Evolutionary conservation across 1,140 invertebrate genomes (phyloP).

Genomic region (Tetranychus cinnabarinus): DNA sequence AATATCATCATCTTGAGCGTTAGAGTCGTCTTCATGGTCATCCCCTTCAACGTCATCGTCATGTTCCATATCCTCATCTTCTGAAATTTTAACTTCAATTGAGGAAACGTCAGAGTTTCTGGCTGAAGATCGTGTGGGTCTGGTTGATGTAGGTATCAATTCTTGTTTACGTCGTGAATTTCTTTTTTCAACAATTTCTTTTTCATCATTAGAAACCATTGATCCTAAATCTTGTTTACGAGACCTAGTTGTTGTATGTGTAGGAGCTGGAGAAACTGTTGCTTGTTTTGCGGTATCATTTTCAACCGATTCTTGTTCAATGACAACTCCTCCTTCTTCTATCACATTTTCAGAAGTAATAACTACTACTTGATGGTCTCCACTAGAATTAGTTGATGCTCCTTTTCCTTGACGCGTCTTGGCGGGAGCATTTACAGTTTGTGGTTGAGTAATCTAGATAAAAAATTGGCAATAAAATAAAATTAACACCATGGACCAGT

Average conservation of each 20-base stretch:
- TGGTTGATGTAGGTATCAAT: background rate
- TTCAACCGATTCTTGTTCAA: background rate
- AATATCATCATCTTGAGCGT: background rate
- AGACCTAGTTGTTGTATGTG: background rate
- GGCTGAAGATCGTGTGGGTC: background rate
- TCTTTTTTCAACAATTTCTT: too few relatives aligned
- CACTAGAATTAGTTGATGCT: background rate
- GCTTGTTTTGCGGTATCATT: background rate
- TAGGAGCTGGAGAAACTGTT: background rate
- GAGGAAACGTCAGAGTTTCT: background rate
- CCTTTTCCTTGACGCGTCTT: background rate
- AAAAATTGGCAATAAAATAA: too few relatives aligned
- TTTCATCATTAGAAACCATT: background rate
- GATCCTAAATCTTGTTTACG: background rate
- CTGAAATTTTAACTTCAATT: background rate
- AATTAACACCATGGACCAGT: background rate
- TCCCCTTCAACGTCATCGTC: conserved; percentile 6
- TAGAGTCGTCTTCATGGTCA: conserved; percentile 12
- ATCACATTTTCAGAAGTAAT: background rate
- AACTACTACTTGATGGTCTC: background rate
- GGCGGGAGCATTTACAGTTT: too few relatives aligned
- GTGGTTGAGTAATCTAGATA: too few relatives aligned
- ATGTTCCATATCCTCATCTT: background rate
- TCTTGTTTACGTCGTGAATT: background rate
- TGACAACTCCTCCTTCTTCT: background rate